A percentile compares a stretch with the other conserved stretches of the same genome.
These are phyloP conservation scores for Caenorhabditis imperialis DNA, from an alignment of 2,888 invertebrate species.

Conservation along the genomic window DNA sequence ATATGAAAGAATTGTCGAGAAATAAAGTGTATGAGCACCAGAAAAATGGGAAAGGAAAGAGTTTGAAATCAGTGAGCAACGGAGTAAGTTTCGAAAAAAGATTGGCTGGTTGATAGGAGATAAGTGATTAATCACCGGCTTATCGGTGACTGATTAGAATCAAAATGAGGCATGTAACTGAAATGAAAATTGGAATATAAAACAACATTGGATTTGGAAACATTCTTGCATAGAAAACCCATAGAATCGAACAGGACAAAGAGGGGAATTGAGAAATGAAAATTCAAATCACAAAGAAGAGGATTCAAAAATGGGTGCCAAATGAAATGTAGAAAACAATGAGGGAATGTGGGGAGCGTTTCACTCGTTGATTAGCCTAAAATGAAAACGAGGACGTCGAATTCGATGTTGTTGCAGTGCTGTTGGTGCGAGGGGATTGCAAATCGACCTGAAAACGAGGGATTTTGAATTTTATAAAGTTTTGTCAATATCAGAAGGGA, in stretches of 20 bases:
- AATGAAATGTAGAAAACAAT: slow-evolving; percentile 20
- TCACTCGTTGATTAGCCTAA: slow-evolving; percentile 6
- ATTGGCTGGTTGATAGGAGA: slow-evolving; percentile 23
- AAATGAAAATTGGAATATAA: background rate
- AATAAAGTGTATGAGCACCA: slow-evolving; percentile 20
- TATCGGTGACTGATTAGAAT: slow-evolving; percentile 44
- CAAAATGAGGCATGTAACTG: slow-evolving; percentile 18
- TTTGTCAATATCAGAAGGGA: background rate
- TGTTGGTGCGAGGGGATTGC: slow-evolving; percentile 47
- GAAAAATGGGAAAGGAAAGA: background rate
- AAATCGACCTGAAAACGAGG: slow-evolving; percentile 53
- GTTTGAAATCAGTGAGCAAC: slow-evolving; percentile 41
- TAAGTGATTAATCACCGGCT: slow-evolving; percentile 46
- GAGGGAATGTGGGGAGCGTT: slow-evolving; percentile 27
- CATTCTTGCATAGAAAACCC: slow-evolving; percentile 43
- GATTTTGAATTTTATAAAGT: background rate
- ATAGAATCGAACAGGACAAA: slow-evolving; percentile 25
- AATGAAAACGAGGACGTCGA: slow-evolving; percentile 53
- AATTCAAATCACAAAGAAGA: slow-evolving; percentile 34
- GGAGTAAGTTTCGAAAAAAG: slow-evolving; percentile 20
- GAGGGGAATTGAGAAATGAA: background rate
- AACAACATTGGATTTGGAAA: slow-evolving; percentile 1
- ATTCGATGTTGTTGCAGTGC: slow-evolving; percentile 54
- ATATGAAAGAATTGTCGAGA: background rate
- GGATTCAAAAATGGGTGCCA: slow-evolving; percentile 28